phyloP scores from a whole-genome alignment of 2,888 invertebrate species.

The Argynnis bischoffii region DNA sequence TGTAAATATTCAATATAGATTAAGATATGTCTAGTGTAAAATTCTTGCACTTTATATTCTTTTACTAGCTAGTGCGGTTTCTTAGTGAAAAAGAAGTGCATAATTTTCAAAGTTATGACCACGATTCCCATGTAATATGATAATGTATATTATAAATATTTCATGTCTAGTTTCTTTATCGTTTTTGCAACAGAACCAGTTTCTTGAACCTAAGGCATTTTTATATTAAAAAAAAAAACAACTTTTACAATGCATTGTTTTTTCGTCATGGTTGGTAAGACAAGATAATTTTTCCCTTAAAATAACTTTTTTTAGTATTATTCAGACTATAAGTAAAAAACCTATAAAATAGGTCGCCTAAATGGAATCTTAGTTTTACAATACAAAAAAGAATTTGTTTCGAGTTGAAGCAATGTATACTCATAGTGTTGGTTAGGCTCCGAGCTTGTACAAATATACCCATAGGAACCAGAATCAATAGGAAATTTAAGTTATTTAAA shows the following conservation, averaged over 20 bases:
- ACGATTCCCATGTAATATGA: conserved; percentile 80
- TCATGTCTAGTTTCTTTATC: conserved; percentile 73
- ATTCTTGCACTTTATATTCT: conserved; percentile 19
- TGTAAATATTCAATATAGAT: conserved; percentile 46
- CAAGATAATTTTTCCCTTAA: conserved; percentile 31
- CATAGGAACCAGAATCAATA: conserved; percentile 38
- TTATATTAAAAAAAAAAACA: conserved; percentile 60
- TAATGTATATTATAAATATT: conserved; percentile 79
- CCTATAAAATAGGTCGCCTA: not conserved
- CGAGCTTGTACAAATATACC: conserved; percentile 38
- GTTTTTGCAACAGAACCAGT: conserved; percentile 75
- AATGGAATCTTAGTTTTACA: not conserved
- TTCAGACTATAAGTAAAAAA: not conserved
- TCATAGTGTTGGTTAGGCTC: conserved; percentile 24
- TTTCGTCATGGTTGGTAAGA: conserved; percentile 47
- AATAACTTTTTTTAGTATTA: conserved; percentile 6
- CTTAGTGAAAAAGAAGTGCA: conserved; percentile 76
- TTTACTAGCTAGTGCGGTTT: conserved; percentile 48
- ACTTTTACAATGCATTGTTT: conserved; percentile 56
- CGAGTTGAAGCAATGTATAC: conserved; percentile 33
- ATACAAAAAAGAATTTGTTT: conserved; percentile 19
- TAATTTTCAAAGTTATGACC: conserved; percentile 78
- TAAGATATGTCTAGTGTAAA: conserved; percentile 4
- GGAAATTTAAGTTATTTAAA: conserved; percentile 43
- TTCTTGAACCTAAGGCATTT: conserved; percentile 57